Evolutionary conservation across 92 coral and sea anemone genomes (phyloP).

Genomic region (Phenganax subtilis): DNA sequence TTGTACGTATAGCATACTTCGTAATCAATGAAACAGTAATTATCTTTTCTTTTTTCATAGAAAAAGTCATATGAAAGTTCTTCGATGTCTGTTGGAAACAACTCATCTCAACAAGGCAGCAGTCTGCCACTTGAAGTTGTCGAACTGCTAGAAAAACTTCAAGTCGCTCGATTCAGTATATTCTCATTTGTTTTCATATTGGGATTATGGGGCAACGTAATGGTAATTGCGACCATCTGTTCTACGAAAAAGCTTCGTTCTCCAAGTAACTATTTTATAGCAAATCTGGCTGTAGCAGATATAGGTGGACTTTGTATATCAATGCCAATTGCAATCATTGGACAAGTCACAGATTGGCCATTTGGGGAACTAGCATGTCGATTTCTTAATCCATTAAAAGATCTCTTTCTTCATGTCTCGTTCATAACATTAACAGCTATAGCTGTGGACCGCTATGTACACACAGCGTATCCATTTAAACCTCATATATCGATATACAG

Average conservation of each 20-base stretch:
- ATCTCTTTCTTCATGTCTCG: constrained; percentile 27
- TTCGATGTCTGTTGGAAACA: constrained; percentile 1
- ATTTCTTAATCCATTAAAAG: constrained; percentile 30
- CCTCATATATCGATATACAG: neutral
- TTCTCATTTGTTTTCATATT: constrained; percentile 30
- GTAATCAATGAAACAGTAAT: neutral
- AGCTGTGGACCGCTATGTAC: constrained; percentile 24
- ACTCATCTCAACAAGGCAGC: neutral
- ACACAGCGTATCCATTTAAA: constrained; percentile 26
- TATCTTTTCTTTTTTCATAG: neutral
- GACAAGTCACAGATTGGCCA: constrained; percentile 20
- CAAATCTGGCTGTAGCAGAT: constrained; percentile 31
- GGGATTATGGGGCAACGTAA: constrained; percentile 36
- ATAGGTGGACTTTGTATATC: constrained; percentile 22
- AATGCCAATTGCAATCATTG: constrained; percentile 18
- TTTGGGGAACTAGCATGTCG: constrained; percentile 30
- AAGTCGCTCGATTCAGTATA: constrained; percentile 27
- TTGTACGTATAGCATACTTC: neutral
- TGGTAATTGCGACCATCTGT: constrained; percentile 30
- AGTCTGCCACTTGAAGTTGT: neutral
- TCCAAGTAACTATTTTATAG: constrained; percentile 33
- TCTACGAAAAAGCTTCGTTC: constrained; percentile 22
- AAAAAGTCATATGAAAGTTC: neutral
- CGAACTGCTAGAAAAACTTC: neutral
- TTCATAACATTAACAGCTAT: constrained; percentile 31